Evolutionary conservation across 2,888 invertebrate genomes (phyloP).

Genomic region (Notodonta dromedarius): DNA sequence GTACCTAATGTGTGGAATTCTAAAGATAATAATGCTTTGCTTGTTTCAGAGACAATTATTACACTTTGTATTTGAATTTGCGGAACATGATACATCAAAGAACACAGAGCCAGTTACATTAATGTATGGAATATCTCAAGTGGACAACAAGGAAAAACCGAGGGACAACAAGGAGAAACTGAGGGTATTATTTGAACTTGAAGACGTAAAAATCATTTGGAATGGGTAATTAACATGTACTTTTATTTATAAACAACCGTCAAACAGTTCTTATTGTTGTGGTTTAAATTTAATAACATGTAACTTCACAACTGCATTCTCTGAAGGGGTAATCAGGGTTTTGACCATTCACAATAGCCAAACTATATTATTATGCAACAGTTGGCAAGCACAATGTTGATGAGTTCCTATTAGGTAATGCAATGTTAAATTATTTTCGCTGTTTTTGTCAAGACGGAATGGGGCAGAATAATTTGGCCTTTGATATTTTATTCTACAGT

Average conservation of each 20-base stretch:
- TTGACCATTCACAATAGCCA: too few relatives aligned
- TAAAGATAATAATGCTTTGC: conserved; percentile 2
- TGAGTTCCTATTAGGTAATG: too few relatives aligned
- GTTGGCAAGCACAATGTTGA: too few relatives aligned
- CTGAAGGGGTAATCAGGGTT: too few relatives aligned
- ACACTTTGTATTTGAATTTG: conserved; percentile 66
- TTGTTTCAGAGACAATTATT: conserved; percentile 68
- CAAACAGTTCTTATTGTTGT: not conserved
- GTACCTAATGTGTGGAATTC: too few relatives aligned
- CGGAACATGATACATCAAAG: conserved; percentile 62
- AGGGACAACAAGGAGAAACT: conserved; percentile 62
- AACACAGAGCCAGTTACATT: conserved; percentile 62
- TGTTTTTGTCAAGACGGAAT: too few relatives aligned
- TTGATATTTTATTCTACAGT: too few relatives aligned
- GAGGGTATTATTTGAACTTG: conserved; percentile 64
- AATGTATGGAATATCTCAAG: conserved; percentile 59
- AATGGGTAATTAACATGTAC: conserved; percentile 54
- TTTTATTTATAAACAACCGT: not conserved
- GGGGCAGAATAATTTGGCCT: too few relatives aligned
- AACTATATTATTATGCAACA: too few relatives aligned
- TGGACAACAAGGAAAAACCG: conserved; percentile 62
- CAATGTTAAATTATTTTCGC: too few relatives aligned
- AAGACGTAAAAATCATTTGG: conserved; percentile 68
- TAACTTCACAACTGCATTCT: too few relatives aligned
- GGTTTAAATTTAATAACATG: too few relatives aligned